Evolutionary conservation across 2,888 invertebrate genomes (phyloP).

Genomic region (Chesias legatella): DNA sequence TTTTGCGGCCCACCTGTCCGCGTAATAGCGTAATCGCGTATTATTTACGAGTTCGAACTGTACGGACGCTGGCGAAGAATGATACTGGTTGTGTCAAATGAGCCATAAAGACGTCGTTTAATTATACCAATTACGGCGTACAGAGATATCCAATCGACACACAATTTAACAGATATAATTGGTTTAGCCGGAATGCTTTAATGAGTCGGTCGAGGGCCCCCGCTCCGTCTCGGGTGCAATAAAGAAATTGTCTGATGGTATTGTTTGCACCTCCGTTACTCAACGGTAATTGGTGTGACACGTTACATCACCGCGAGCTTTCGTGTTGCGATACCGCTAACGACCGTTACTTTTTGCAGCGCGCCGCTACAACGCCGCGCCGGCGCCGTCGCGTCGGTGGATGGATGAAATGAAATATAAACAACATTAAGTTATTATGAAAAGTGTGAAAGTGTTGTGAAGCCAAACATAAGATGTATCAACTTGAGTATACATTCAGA

Average conservation of each 20-base stretch:
- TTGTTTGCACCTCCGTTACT: slow-evolving; percentile 13
- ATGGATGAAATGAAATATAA: too few relatives aligned
- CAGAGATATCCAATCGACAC: slow-evolving; percentile 18
- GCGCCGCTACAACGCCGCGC: too few relatives aligned
- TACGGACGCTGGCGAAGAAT: slow-evolving; percentile 26
- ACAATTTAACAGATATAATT: slow-evolving; percentile 19
- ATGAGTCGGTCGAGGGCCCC: slow-evolving; percentile 5
- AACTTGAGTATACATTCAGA: too few relatives aligned
- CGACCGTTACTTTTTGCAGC: too few relatives aligned
- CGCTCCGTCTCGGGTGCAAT: slow-evolving; percentile 7
- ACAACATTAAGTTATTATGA: too few relatives aligned
- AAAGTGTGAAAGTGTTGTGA: too few relatives aligned
- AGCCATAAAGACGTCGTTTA: slow-evolving; percentile 22
- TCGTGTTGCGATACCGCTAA: not conserved
- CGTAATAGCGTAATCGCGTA: slow-evolving; percentile 55
- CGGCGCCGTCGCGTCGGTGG: too few relatives aligned
- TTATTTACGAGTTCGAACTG: slow-evolving; percentile 59
- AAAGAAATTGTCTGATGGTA: slow-evolving; percentile 15
- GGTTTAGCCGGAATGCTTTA: slow-evolving; percentile 17
- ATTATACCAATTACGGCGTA: slow-evolving; percentile 19
- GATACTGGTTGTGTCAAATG: slow-evolving; percentile 34
- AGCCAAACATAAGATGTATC: too few relatives aligned
- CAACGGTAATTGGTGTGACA: slow-evolving; percentile 8
- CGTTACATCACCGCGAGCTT: slow-evolving; percentile 4
- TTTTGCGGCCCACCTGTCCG: slow-evolving; percentile 56